Conservation (phyloP, 2,113 vertebrate genomes). For the Brienomyrus longianalis region DNA sequence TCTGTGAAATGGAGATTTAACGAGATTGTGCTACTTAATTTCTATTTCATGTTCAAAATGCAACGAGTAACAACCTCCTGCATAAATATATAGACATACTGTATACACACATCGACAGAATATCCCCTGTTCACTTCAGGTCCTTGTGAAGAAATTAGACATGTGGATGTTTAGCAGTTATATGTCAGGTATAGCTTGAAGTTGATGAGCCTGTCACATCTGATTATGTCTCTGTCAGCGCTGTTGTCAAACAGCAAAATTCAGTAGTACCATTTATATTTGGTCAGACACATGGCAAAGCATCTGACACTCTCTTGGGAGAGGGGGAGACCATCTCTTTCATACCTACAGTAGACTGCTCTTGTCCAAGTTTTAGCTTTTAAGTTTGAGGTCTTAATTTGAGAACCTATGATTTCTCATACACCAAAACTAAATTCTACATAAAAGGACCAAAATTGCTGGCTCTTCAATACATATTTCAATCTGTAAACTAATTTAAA, state of each 20-base stretch:
- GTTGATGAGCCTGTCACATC: constrained; percentile 49
- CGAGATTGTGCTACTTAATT: background rate
- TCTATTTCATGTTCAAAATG: background rate
- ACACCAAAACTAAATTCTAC: background rate
- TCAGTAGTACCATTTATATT: constrained; percentile 17
- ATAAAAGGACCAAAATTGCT: background rate
- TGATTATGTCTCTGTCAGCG: constrained; percentile 42
- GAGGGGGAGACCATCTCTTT: background rate
- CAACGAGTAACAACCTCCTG: background rate
- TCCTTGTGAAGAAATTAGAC: constrained; percentile 5
- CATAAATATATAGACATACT: constrained; percentile 9
- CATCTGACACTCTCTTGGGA: background rate
- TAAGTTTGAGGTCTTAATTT: background rate
- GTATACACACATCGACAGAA: constrained; percentile 36
- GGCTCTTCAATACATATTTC: constrained; percentile 37
- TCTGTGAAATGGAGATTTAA: background rate
- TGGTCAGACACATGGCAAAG: background rate
- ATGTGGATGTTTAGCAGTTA: background rate
- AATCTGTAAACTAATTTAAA: constrained; percentile 39
- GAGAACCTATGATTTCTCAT: background rate
- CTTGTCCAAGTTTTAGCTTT: background rate
- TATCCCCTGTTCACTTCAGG: background rate
- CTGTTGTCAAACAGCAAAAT: constrained; percentile 34
- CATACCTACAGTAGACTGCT: background rate
- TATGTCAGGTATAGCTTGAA: constrained; percentile 30